Evolutionary conservation across 2,797 vertebrate genomes (phyloP).

Genomic region (Glossophaga mutica): DNA sequence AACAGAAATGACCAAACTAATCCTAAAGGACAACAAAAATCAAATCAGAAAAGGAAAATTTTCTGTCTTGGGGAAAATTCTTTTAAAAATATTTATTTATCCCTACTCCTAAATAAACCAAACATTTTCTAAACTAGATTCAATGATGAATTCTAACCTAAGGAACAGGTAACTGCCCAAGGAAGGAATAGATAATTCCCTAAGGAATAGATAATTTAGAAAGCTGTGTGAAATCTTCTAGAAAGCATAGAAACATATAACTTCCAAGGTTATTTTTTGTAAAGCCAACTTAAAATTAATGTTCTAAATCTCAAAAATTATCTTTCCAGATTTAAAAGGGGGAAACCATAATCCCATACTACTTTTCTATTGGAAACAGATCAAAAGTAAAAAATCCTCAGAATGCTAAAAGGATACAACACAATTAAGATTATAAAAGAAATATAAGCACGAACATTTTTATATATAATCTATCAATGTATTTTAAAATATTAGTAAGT

Average conservation of each 20-base stretch:
- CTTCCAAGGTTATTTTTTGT: not conserved
- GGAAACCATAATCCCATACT: not conserved
- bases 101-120: not conserved
- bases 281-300: not conserved
- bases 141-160: not conserved
- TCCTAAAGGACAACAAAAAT: not conserved
- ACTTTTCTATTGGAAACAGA: not conserved
- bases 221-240: conserved; percentile 12
- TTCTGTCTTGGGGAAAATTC: not conserved
- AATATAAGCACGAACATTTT: not conserved
- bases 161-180: not conserved
- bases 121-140: not conserved
- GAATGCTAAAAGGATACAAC: not conserved
- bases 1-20: conserved; percentile 28
- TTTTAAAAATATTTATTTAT: conserved; percentile 15
- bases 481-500: not conserved
- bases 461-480: not conserved
- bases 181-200: not conserved
- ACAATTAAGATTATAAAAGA: not conserved
- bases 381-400: not conserved
- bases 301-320: not conserved
- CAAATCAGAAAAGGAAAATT: not conserved
- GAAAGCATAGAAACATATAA: not conserved
- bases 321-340: not conserved
- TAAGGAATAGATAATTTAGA: not conserved